Evolutionary conservation across 1,140 invertebrate genomes (phyloP), one percentile per base, ranked within the genome.

Genomic region (Physella acuta): DNA sequence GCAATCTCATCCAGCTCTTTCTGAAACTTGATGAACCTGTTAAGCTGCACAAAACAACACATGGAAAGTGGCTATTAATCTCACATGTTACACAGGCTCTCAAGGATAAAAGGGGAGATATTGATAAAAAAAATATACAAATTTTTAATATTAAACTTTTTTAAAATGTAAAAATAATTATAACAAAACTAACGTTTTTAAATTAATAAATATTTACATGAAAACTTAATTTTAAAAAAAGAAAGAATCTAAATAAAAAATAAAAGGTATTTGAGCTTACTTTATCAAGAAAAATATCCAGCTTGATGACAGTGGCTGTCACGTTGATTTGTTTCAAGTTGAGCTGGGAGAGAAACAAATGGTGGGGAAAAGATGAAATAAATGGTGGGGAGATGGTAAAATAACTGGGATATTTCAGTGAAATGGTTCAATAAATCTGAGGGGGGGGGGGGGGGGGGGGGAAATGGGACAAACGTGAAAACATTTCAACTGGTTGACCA

Each of bases 11-110:
- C 76, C 20, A 87, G 71, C 28, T 80, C 81, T 24, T 76, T 75
- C 74, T 86, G 84, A 72, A 87, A 87, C 63, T 78, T 72, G 56
- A 84, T 78, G 72, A 86, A 86, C 51, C 79, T 81, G 33, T 83
- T 70, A 1, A 85, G 67, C 82, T 86, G 70, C 1, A 75, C 2
- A 58, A 34, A 74, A 67, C 16, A 58, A 36, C 34, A 64, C 59
- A 53, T 14, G 34, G 28, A 2, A 36, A 60, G 24, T 11, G 17
- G 20, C 26, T 36, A 28, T n/a, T n/a, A n/a, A n/a, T n/a, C n/a
- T n/a, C n/a, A n/a, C 11, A n/a, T n/a, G 44, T 49, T 49, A 49
- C 44, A 14, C 44, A 49, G n/a, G 44, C n/a, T n/a, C n/a, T n/a
- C n/a, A n/a, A n/a, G n/a, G n/a, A n/a, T n/a, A n/a, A n/a, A n/a